Evolutionary conservation across 2,113 vertebrate genomes (phyloP).

Genomic region (Ovis canadensis): DNA sequence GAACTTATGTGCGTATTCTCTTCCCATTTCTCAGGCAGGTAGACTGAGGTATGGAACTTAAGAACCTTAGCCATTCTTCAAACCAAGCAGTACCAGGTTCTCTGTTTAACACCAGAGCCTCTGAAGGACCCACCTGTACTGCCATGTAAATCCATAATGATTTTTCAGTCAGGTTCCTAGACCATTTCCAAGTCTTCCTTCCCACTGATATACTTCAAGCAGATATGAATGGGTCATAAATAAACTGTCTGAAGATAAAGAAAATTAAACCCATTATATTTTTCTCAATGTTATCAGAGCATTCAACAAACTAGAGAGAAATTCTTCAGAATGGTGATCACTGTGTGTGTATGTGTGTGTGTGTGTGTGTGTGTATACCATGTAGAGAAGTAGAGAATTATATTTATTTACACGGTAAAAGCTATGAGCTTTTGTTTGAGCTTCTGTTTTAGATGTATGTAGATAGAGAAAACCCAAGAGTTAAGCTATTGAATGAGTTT

Average conservation of each 20-base stretch:
- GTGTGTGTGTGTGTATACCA: background rate
- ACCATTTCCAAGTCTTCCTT: background rate
- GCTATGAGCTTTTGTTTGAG: background rate
- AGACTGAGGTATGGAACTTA: too few species aligned
- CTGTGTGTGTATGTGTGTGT: background rate
- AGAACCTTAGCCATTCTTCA: too few species aligned
- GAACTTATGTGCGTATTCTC: background rate
- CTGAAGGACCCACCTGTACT: background rate
- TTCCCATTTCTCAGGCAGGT: too few species aligned
- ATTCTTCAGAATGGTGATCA: background rate
- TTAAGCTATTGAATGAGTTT: conserved; percentile 49
- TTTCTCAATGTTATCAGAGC: background rate
- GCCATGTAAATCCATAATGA: background rate
- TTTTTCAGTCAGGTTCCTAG: background rate
- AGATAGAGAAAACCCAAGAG: conserved; percentile 25
- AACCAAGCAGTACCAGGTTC: too few species aligned
- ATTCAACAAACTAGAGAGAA: background rate
- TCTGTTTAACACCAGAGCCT: too few species aligned
- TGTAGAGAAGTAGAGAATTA: background rate
- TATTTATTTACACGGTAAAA: background rate
- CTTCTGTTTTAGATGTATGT: background rate
- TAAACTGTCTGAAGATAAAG: background rate
- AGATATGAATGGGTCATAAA: background rate
- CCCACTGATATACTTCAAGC: background rate
- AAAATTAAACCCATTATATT: background rate